These are phyloP conservation scores for Corythornis cristatus DNA, from an alignment of 2,113 vertebrate species.

Conservation along the genomic window DNA sequence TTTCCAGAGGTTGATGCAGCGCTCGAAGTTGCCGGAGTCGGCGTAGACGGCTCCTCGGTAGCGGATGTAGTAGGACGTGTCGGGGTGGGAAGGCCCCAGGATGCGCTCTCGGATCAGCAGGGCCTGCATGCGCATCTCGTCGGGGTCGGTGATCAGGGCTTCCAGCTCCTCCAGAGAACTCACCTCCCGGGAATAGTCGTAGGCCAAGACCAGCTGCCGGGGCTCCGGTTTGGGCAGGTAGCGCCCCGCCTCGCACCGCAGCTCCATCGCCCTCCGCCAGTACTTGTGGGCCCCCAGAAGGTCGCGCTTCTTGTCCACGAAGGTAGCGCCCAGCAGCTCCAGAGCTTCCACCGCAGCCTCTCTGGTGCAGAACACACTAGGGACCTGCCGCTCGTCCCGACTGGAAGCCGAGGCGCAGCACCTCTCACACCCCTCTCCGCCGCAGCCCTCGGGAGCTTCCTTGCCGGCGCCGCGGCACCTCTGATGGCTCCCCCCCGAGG, in stretches of 20 bases:
- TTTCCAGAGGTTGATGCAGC: slow-evolving; percentile 94
- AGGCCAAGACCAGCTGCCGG: slow-evolving; percentile 85
- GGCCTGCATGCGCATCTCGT: slow-evolving; percentile 96
- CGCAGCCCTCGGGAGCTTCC: background rate
- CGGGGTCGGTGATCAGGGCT: slow-evolving; percentile 90
- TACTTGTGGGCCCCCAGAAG: slow-evolving; percentile 89
- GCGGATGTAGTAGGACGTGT: slow-evolving; percentile 96
- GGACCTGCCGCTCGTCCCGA: slow-evolving; percentile 2
- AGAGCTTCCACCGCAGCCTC: slow-evolving; percentile 88
- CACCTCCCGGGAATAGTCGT: slow-evolving; percentile 88
- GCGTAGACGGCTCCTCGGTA: slow-evolving; percentile 94
- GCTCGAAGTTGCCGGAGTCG: slow-evolving; percentile 92
- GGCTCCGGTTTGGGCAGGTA: slow-evolving; percentile 85
- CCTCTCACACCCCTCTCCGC: background rate
- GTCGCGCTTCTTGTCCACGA: slow-evolving; percentile 94
- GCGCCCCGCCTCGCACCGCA: slow-evolving; percentile 80
- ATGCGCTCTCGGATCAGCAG: slow-evolving; percentile 91
- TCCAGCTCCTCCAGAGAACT: slow-evolving; percentile 87
- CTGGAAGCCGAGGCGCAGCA: slow-evolving; percentile 20
- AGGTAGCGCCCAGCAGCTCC: slow-evolving; percentile 91
- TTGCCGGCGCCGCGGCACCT: background rate
- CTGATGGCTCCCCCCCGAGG: background rate
- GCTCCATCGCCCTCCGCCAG: slow-evolving; percentile 92
- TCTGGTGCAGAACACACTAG: slow-evolving; percentile 57
- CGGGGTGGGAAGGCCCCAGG: slow-evolving; percentile 92